Evolutionary conservation across 2,888 invertebrate genomes (phyloP), one percentile per base, ranked within the genome.

Genomic region (Tipula confusa): DNA sequence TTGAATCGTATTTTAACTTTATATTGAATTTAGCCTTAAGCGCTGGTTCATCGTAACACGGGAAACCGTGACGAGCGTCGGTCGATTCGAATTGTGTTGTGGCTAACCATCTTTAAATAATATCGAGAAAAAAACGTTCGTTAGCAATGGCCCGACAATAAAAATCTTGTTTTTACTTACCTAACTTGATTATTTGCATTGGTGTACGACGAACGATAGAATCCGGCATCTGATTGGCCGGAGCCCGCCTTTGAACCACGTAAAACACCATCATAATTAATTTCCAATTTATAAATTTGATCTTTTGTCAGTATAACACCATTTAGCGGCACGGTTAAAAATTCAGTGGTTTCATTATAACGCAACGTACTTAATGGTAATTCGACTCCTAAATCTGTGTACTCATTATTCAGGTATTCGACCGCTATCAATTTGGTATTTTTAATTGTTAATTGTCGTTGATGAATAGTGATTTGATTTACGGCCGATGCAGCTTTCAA

Each of bases 81-180:
- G 92, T 92, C 0, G 93, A 91, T 87, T 94, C 93, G 83, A 95
- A 92, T 84, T 94, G 94, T 0, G 94, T 94, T 0, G 93, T 91
- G 1, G 93, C 92, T n/a, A 94, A 87, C 29, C 87, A 87, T 81
- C 88, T 85, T 33, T 11, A 64, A 64, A 11, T 29, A 43, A 38
- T 29, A n/a, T n/a, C n/a, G n/a, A n/a, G n/a, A n/a, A n/a, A n/a
- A n/a, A n/a, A n/a, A n/a, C n/a, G n/a, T n/a, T n/a, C n/a, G n/a
- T n/a, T n/a, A n/a, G n/a, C n/a, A n/a, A n/a, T n/a, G n/a, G n/a
- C n/a, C n/a, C n/a, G n/a, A n/a, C n/a, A n/a, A n/a, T n/a, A n/a
- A n/a, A n/a, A 83, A 36, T 29, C 15, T 24, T 4, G 3, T 31
- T 7, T 9, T 6, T 36, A 82, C 84, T 83, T 83, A 83, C 83